Percentiles rank a stretch among this genome's conserved stretches.
These are phyloP conservation scores for Globia sparganii DNA, from an alignment of 2,888 invertebrate genomes.

Conservation along the genomic window DNA sequence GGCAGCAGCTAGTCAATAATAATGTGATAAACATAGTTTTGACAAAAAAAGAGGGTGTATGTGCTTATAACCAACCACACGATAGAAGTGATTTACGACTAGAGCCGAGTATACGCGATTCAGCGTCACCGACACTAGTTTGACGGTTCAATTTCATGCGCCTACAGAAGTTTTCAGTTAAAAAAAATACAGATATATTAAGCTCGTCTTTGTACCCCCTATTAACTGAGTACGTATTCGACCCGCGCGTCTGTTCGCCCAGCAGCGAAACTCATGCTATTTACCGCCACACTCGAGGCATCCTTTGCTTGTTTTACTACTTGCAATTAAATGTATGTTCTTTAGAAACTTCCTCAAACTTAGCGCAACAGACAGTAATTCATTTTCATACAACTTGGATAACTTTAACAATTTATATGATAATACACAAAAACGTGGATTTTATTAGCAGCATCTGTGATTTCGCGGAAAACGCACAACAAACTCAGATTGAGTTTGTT, in stretches of 20 bases:
- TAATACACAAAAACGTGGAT: constrained; percentile 43
- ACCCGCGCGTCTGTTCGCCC: constrained; percentile 11
- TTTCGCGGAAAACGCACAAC: constrained; percentile 8
- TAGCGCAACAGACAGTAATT: constrained; percentile 39
- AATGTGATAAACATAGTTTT: neutral
- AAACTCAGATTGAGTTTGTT: neutral
- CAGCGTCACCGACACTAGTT: too few relatives aligned
- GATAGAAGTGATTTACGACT: too few relatives aligned
- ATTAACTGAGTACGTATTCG: neutral
- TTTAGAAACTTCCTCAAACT: constrained; percentile 49
- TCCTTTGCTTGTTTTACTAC: constrained; percentile 38
- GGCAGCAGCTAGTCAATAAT: too few relatives aligned
- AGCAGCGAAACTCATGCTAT: neutral
- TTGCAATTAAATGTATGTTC: constrained; percentile 56
- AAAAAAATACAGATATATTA: neutral
- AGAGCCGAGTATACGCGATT: too few relatives aligned
- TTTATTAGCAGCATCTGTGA: constrained; percentile 22
- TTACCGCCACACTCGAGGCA: constrained; percentile 20
- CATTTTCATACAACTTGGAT: constrained; percentile 36
- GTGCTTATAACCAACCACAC: too few relatives aligned
- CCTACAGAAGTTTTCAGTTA: neutral
- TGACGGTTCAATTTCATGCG: neutral
- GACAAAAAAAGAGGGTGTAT: neutral
- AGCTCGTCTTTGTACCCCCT: too few relatives aligned
- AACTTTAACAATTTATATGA: constrained; percentile 58